phyloP scores from a whole-genome alignment of 2,888 invertebrate genomes.

The Archips crataeganus region DNA sequence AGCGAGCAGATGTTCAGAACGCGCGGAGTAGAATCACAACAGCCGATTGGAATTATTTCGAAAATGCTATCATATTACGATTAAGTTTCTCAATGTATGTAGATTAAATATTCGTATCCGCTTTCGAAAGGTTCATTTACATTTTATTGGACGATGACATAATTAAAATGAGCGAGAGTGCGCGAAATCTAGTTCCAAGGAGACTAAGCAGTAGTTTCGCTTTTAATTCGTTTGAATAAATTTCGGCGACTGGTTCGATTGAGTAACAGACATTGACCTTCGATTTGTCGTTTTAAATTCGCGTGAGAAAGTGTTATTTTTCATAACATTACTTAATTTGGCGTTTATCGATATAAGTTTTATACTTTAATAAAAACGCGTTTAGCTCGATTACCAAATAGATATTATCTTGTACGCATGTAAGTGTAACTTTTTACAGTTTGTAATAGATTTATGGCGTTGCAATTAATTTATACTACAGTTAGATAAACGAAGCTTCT shows the following conservation, averaged over 20 bases:
- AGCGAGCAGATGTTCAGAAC: background rate
- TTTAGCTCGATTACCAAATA: background rate
- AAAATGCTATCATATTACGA: conserved; percentile 8
- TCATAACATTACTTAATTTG: conserved; percentile 29
- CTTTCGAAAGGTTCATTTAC: conserved; percentile 46
- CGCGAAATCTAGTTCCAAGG: conserved; percentile 51
- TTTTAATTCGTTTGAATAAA: conserved; percentile 51
- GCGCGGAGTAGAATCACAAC: background rate
- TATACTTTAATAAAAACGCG: conserved; percentile 1
- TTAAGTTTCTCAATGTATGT: conserved; percentile 15
- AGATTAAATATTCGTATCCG: conserved; percentile 40
- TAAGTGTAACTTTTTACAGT: background rate
- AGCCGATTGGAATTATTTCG: background rate
- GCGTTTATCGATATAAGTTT: conserved; percentile 1
- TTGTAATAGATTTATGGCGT: background rate
- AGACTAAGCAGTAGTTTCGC: conserved; percentile 49
- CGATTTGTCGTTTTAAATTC: conserved; percentile 51
- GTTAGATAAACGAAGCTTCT: background rate
- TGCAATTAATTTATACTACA: background rate
- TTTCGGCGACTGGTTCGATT: conserved; percentile 48
- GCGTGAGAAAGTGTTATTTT: conserved; percentile 55
- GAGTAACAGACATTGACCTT: conserved; percentile 63
- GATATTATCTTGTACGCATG: background rate
- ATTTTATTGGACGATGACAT: conserved; percentile 44
- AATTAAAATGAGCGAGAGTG: conserved; percentile 44